Evolutionary conservation across 2,113 vertebrate species (phyloP).

Genomic region (Passer domesticus): DNA sequence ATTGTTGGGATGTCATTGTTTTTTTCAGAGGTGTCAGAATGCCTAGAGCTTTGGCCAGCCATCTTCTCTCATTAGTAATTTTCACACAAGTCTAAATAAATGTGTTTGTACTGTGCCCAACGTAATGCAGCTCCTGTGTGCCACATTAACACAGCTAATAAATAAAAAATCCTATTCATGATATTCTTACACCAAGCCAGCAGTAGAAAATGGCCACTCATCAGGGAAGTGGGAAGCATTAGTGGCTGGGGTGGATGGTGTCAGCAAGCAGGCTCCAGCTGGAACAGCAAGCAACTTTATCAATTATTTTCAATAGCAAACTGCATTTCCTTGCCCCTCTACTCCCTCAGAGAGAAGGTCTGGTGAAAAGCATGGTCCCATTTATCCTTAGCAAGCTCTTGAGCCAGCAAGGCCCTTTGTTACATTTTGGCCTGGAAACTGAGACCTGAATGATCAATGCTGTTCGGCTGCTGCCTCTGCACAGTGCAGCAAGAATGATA

Average conservation of each 20-base stretch:
- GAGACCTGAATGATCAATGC: not conserved
- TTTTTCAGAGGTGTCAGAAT: constrained; percentile 38
- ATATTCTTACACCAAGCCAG: constrained; percentile 31
- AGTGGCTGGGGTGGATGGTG: not conserved
- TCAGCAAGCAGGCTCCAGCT: constrained; percentile 53
- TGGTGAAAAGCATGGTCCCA: not conserved
- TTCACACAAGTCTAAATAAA: constrained; percentile 56
- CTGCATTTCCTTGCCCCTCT: not conserved
- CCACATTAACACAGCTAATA: constrained; percentile 49
- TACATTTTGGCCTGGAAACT: constrained; percentile 2
- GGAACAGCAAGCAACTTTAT: constrained; percentile 36
- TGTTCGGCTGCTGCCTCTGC: not conserved
- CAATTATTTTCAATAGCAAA: constrained; percentile 23
- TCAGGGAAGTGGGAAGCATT: not conserved
- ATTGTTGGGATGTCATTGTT: constrained; percentile 37
- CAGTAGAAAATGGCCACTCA: constrained; percentile 21
- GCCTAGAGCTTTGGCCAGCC: constrained; percentile 35
- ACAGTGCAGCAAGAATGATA: not conserved
- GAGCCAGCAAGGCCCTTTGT: constrained; percentile 21
- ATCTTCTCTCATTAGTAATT: constrained; percentile 53
- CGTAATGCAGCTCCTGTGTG: not conserved
- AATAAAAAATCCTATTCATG: constrained; percentile 47
- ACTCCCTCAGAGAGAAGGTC: not conserved
- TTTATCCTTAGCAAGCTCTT: not conserved
- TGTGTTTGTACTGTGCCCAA: constrained; percentile 27